Conservation (phyloP, 2,113 vertebrate species). For the Gorsachius goisagi region DNA sequence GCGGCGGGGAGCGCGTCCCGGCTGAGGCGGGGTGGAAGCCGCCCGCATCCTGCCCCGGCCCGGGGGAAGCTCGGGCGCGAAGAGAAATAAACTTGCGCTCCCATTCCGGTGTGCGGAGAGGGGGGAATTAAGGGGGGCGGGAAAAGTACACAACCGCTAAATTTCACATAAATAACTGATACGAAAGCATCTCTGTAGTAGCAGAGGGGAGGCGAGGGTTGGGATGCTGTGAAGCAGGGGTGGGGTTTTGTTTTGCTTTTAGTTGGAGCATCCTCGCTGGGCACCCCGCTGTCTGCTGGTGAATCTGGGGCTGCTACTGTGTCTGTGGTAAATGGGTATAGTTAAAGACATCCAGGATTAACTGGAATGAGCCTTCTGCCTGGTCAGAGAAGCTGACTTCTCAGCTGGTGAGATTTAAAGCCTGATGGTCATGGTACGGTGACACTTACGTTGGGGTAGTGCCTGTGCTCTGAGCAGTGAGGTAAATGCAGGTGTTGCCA, state of each 20-base stretch:
- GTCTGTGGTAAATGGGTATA: background rate
- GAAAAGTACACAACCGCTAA: background rate
- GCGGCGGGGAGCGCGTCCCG: background rate
- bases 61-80: too few species aligned
- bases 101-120: background rate
- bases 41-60: background rate
- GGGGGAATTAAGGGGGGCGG: too few species aligned
- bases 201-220: background rate
- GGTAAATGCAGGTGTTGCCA: background rate
- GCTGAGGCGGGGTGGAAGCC: background rate
- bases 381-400: background rate
- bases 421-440: background rate
- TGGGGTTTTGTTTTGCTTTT: background rate
- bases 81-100: rapidly evolving
- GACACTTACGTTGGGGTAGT: background rate
- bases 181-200: background rate
- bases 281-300: background rate
- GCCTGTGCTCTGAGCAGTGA: background rate
- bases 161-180: background rate
- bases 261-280: background rate
- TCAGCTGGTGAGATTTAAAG: background rate
- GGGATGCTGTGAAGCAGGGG: background rate
- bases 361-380: background rate
- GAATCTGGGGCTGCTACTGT: background rate
- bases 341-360: background rate